Base-by-base conservation (phyloP, 2,113 vertebrate genomes). In the Ascaphus truei region DNA sequence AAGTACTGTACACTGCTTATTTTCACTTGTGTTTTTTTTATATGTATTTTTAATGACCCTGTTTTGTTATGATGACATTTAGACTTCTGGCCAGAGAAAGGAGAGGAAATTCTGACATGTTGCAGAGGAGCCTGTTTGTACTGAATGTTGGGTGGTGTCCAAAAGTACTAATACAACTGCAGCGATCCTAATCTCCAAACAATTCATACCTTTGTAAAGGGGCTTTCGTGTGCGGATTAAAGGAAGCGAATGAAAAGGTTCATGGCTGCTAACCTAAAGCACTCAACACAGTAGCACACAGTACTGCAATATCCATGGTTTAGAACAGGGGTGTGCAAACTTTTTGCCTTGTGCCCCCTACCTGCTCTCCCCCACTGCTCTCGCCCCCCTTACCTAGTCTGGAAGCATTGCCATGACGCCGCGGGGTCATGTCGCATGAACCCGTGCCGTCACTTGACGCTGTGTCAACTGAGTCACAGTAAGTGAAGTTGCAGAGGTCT, bases 51-150 rank as follows among this genome's bases (percentile, higher is more conserved):
- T 33, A 34, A 10, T 16, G 10, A 51, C 41, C n/a, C 43, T 69
- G 43, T 61, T 65, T 34, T 59, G 53, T 52, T 64, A 29, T 11
- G 50, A 43, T 62, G 75, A 72, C 52, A 71, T 47, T 36, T 27
- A 62, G 76, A 56, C 62, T 18, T 55, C 50, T 48, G 3, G 23
- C 66, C 7, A 74, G 71, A 75, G 59, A 62, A 77, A 72, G 55
- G 59, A 75, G 48, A 78, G 81, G 80, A 80, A 80, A 77, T 55
- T 77, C 75, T 81, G 75, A 77, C 72, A 33, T 29, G 63, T 68
- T 74, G 63, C 74, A 58, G 75, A 78, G 75, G 77, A 81, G 71
- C 3, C 1, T 79, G 73, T 81, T 79, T 79, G 74, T 79, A 72
- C 72, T 52, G 52, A 53, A 69, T 66, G 22, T 13, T 76, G 84